Evolutionary conservation across 2,888 invertebrate species (phyloP), one percentile per base, ranked within the genome.

Genomic region (Erpobdella octoculata): DNA sequence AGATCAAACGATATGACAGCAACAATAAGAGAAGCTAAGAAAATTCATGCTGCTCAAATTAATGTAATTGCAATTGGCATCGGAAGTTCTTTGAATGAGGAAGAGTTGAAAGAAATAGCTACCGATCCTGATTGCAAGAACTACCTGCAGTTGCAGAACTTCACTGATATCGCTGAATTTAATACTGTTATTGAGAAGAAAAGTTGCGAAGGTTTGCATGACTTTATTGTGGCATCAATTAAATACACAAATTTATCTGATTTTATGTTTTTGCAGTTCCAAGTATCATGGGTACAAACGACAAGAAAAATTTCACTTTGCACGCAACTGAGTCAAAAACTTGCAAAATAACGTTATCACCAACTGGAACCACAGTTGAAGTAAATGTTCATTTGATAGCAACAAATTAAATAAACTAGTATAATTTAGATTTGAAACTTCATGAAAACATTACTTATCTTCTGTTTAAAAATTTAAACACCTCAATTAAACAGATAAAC

Each of bases 81-180:
- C 25, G 62, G 62, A 9, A n/a, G 31, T 3, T 5, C 15, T 12
- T 28, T 62, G 12, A 62, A 62, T 33, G 35, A 35, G 3, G 15
- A 35, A 62, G 62, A 62, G 25, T 18, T 62, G 35, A 62, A 28
- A 6, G 62, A 28, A 31, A 62, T 62, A n/a, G 62, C 62, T 4
- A 28, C 62, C 9, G 35, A 6, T 28, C 62, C 62, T 6, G 33
- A 18, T 1, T 62, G 62, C 31, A n/a, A 35, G 8, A n/a, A 62
- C 35, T n/a, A 33, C 8, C 33, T 62, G 9, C n/a, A 28, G 5
- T 18, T 62, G 25, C n/a, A 62, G n/a, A 35, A 35, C 8, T 62
- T 33, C 18, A 12, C 12, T 33, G 62, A 62, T 28, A n/a, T 62
- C 9, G 33, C 28, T 9, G 28, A 28, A 1, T 28, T 62, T 31